phyloP scores from a whole-genome alignment of 2,888 invertebrate genomes.

The Itoplectis maculator region DNA sequence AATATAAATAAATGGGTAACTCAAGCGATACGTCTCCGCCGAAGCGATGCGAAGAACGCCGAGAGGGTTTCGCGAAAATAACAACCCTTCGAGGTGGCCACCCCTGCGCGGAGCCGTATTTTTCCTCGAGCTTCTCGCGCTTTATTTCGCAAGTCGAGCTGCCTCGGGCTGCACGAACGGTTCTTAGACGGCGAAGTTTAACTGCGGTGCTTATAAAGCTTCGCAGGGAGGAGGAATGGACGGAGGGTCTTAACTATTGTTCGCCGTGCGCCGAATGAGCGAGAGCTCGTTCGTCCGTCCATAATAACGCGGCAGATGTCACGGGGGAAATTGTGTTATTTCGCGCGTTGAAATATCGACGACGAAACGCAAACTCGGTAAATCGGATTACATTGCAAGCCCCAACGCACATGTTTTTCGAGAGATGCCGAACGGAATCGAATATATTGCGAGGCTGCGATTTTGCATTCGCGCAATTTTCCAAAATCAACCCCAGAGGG shows the following conservation, averaged over 20 bases:
- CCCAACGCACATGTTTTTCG: too few relatives aligned
- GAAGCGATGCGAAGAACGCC: constrained; percentile 40
- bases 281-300: neutral
- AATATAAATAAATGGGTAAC: constrained; percentile 46
- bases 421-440: too few relatives aligned
- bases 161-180: constrained; percentile 18
- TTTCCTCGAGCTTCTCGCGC: constrained; percentile 30
- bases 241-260: constrained; percentile 6
- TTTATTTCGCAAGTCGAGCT: constrained; percentile 37
- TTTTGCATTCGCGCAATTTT: too few relatives aligned
- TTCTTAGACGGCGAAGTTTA: constrained; percentile 33
- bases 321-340: neutral
- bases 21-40: constrained; percentile 42
- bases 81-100: constrained; percentile 22
- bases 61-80: constrained; percentile 41
- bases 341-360: neutral
- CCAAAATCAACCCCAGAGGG: too few relatives aligned
- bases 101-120: constrained; percentile 14
- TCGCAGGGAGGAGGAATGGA: too few relatives aligned
- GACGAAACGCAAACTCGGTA: neutral
- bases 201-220: constrained; percentile 1
- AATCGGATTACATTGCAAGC: neutral
- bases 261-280: constrained; percentile 1
- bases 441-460: too few relatives aligned
- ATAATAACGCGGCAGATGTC: neutral